Percentiles rank a stretch among this genome's conserved stretches.
phyloP scores from a whole-genome alignment of 2,797 vertebrate species.

The Siniperca obscura region DNA sequence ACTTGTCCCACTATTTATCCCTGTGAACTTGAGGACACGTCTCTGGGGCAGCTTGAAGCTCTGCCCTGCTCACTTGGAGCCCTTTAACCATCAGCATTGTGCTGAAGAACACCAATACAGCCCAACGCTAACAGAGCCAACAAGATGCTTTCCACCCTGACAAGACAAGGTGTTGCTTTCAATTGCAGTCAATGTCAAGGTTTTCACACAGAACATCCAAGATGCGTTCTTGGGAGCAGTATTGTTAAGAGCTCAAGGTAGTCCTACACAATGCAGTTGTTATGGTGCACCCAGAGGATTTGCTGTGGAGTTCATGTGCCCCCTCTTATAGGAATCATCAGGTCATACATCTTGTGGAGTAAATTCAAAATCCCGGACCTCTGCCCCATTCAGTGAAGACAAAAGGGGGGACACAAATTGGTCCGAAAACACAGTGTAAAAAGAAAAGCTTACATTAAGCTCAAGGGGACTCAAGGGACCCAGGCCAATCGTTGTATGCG shows the following conservation, averaged over 20 bases:
- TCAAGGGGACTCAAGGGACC: conserved; percentile 92
- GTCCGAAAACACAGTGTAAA: conserved; percentile 88
- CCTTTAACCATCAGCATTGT: conserved; percentile 41
- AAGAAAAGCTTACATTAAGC: conserved; percentile 89
- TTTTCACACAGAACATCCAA: conserved; percentile 60
- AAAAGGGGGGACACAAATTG: conserved; percentile 88
- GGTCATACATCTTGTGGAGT: conserved; percentile 84
- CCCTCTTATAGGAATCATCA: conserved; percentile 73
- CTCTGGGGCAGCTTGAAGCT: conserved; percentile 33
- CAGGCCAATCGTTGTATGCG: conserved; percentile 83
- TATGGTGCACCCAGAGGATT: conserved; percentile 77
- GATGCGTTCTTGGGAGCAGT: conserved; percentile 49
- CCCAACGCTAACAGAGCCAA: conserved; percentile 42
- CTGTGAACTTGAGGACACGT: conserved; percentile 46
- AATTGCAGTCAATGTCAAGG: conserved; percentile 71
- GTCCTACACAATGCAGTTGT: conserved; percentile 75
- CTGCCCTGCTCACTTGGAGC: conserved; percentile 23
- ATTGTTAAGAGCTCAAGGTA: conserved; percentile 76
- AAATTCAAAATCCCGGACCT: conserved; percentile 83
- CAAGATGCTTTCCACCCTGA: conserved; percentile 51
- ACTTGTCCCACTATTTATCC: conserved; percentile 35
- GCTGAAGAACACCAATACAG: conserved; percentile 41
- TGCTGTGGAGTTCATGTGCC: conserved; percentile 71
- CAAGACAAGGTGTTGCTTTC: conserved; percentile 69
- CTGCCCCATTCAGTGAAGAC: conserved; percentile 84